phyloP scores from a whole-genome alignment of 2,113 vertebrate species.

The Pyxicephalus adspersus region DNA sequence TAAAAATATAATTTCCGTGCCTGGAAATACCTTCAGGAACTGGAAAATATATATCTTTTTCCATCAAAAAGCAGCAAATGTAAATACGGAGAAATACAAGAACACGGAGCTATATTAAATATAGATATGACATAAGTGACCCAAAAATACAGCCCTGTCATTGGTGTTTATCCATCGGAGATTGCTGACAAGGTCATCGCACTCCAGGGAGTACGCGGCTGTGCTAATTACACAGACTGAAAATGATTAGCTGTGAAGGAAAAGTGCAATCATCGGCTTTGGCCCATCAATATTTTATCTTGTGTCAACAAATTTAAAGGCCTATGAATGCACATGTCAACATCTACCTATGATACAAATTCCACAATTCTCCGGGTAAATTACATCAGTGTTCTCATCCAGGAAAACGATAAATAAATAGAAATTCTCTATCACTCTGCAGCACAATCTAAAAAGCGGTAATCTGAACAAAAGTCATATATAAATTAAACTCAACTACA shows the following conservation, averaged over 20 bases:
- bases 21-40: too few species aligned
- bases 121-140: not conserved
- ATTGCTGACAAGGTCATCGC: constrained; percentile 10
- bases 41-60: too few species aligned
- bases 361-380: not conserved
- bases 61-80: too few species aligned
- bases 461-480: too few species aligned
- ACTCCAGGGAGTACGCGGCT: not conserved
- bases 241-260: not conserved
- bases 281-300: constrained; percentile 53
- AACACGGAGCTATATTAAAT: too few species aligned
- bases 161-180: not conserved
- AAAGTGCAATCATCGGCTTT: constrained; percentile 20
- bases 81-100: too few species aligned
- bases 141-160: not conserved
- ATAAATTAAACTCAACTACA: too few species aligned
- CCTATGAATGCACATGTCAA: constrained; percentile 47
- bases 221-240: constrained; percentile 5
- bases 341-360: constrained; percentile 20
- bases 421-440: not conserved
- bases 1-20: too few species aligned
- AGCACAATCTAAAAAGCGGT: too few species aligned
- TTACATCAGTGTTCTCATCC: not conserved
- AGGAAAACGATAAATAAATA: not conserved
- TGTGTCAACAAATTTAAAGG: constrained; percentile 52